These are phyloP conservation scores for Drosophila ananassae DNA, from an alignment of 1,140 invertebrate genomes.

Conservation along the genomic window DNA sequence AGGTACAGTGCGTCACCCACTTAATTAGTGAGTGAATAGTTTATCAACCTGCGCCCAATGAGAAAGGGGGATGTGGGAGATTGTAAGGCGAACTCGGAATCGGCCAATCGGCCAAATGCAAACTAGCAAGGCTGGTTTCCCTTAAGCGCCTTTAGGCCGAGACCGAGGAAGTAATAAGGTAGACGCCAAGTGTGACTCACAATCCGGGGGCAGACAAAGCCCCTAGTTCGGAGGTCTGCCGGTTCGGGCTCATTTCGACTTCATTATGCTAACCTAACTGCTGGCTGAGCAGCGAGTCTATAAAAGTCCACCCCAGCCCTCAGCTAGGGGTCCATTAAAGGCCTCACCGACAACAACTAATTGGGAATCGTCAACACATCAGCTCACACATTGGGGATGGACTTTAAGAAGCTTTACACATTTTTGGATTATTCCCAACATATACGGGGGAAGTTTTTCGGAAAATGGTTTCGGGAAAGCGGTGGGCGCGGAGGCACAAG, in stretches of 20 bases:
- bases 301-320: constrained; percentile 1
- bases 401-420: constrained; percentile 40
- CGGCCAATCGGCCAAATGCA: constrained; percentile 38
- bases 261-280: constrained; percentile 57
- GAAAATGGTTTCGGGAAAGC: background rate
- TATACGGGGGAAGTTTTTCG: constrained; percentile 24
- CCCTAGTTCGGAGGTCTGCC: background rate
- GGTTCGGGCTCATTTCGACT: constrained; percentile 58
- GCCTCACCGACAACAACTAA: constrained; percentile 53
- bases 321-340: no score
- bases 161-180: constrained; percentile 4
- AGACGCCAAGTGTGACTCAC: constrained; percentile 59
- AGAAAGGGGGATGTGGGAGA: constrained; percentile 38
- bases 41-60: constrained; percentile 76
- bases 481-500: background rate
- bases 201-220: constrained; percentile 1
- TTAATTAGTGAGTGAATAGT: constrained; percentile 73
- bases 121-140: constrained; percentile 47
- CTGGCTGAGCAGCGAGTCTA: constrained; percentile 59
- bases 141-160: constrained; percentile 30
- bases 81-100: background rate
- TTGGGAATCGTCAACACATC: constrained; percentile 65
- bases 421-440: constrained; percentile 40
- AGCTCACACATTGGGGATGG: constrained; percentile 39
- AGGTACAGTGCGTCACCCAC: constrained; percentile 31